phyloP scores from a whole-genome alignment of 2,797 vertebrate species.

The Acipenser ruthenus region DNA sequence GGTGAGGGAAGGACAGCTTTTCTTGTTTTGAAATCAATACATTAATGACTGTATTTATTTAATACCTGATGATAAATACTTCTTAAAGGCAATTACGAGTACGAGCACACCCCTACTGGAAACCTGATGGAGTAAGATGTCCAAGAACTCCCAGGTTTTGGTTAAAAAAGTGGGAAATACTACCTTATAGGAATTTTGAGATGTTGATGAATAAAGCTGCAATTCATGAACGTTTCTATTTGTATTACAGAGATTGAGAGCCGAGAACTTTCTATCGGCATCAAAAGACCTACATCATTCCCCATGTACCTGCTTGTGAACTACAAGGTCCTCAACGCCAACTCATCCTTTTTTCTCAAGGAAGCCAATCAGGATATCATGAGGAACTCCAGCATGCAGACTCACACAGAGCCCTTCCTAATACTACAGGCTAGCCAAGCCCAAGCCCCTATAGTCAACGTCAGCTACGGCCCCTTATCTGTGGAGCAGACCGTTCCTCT shows the following conservation, averaged over 20 bases:
- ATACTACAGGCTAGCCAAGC: conserved; percentile 63
- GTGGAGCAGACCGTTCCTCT: conserved; percentile 61
- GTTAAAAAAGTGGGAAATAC: not conserved
- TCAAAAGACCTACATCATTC: conserved; percentile 65
- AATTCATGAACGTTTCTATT: conserved; percentile 22
- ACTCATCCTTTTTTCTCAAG: conserved; percentile 78
- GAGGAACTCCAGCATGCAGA: conserved; percentile 88
- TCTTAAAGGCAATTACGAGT: too few relatives aligned
- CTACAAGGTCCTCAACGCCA: conserved; percentile 73
- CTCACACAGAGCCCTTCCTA: conserved; percentile 80
- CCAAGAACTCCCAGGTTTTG: too few relatives aligned
- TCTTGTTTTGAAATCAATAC: too few relatives aligned
- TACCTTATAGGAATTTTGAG: not conserved
- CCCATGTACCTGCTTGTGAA: conserved; percentile 80
- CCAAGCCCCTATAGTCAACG: conserved; percentile 66
- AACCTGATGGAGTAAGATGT: too few relatives aligned
- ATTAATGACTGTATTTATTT: too few relatives aligned
- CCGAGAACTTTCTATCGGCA: conserved; percentile 68
- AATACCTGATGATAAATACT: too few relatives aligned
- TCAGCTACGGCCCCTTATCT: conserved; percentile 74
- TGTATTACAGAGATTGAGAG: conserved; percentile 68
- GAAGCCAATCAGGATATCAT: conserved; percentile 91
- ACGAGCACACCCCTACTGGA: too few relatives aligned
- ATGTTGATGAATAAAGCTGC: not conserved
- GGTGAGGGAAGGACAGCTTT: too few relatives aligned